A percentile compares a stretch with the other conserved stretches of the same genome.
Evolutionary conservation across 1,140 invertebrate species (phyloP).

Genomic region (Drosophila mojavensis): DNA sequence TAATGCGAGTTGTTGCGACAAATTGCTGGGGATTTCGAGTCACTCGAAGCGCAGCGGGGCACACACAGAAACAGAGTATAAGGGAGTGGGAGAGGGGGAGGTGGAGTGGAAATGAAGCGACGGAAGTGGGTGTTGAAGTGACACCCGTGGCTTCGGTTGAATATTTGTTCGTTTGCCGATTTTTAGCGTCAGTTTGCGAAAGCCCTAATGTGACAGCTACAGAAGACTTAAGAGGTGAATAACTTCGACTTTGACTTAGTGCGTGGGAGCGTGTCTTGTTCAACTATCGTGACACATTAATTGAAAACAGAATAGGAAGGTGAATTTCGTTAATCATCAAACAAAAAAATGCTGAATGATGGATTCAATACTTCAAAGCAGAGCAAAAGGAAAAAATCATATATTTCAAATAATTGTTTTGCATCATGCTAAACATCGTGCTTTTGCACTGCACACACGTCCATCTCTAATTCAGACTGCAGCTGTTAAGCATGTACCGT

Average conservation of each 20-base stretch:
- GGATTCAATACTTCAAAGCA: too few species aligned
- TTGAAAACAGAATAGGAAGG: too few species aligned
- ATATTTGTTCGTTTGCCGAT: constrained; percentile 41
- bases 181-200: constrained; percentile 55
- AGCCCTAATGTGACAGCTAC: constrained; percentile 51
- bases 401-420: too few species aligned
- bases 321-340: too few species aligned
- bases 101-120: not conserved
- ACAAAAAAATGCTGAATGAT: too few species aligned
- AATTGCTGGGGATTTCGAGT: constrained; percentile 73
- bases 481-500: not conserved
- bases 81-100: not conserved
- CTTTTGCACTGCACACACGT: not conserved
- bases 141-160: constrained; percentile 6
- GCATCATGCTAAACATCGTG: not conserved
- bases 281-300: not conserved
- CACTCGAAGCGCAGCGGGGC: constrained; percentile 47
- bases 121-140: not conserved
- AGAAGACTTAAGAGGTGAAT: constrained; percentile 68
- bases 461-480: constrained; percentile 3
- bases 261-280: not conserved
- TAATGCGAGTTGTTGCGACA: constrained; percentile 79
- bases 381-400: too few species aligned
- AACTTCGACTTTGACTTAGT: constrained; percentile 40
- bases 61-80: not conserved